Evolutionary conservation across 1,140 invertebrate genomes (phyloP).

Genomic region (Sitodiplosis mosellana): DNA sequence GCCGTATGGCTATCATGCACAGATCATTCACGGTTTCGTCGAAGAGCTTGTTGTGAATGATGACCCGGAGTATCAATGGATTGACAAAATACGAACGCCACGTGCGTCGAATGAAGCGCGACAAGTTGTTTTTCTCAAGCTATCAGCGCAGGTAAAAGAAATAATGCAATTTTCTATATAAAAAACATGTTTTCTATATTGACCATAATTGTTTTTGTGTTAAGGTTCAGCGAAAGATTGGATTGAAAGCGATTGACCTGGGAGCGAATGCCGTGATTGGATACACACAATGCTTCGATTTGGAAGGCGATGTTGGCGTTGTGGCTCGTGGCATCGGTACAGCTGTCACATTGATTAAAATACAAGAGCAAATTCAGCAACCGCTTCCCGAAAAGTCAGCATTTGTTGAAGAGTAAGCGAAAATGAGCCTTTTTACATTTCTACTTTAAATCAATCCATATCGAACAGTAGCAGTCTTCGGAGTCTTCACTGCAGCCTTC

Average conservation of each 20-base stretch:
- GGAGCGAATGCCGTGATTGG: slow-evolving; percentile 92
- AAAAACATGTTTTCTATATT: not conserved
- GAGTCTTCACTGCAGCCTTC: slow-evolving; percentile 1
- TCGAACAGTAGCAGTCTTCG: too few species aligned
- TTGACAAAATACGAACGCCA: slow-evolving; percentile 93
- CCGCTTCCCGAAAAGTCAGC: slow-evolving; percentile 20
- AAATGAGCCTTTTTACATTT: not conserved
- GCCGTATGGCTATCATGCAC: slow-evolving; percentile 70
- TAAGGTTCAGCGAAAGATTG: slow-evolving; percentile 72
- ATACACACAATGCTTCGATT: slow-evolving; percentile 87
- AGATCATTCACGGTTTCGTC: slow-evolving; percentile 85
- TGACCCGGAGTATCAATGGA: slow-evolving; percentile 98
- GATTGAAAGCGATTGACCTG: slow-evolving; percentile 81
- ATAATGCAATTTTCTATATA: not conserved
- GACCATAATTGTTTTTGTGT: slow-evolving; percentile 1
- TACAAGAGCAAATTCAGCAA: slow-evolving; percentile 26
- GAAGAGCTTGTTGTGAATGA: slow-evolving; percentile 95
- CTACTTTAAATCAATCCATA: not conserved
- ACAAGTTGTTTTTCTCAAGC: slow-evolving; percentile 87
- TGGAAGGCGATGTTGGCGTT: slow-evolving; percentile 92
- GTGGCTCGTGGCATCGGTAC: slow-evolving; percentile 87
- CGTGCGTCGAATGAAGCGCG: slow-evolving; percentile 90
- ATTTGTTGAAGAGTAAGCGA: slow-evolving; percentile 42
- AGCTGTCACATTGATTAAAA: slow-evolving; percentile 53
- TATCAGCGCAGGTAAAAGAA: slow-evolving; percentile 64